phyloP scores from a whole-genome alignment of 1,140 invertebrate genomes.

The Sipha flava region DNA sequence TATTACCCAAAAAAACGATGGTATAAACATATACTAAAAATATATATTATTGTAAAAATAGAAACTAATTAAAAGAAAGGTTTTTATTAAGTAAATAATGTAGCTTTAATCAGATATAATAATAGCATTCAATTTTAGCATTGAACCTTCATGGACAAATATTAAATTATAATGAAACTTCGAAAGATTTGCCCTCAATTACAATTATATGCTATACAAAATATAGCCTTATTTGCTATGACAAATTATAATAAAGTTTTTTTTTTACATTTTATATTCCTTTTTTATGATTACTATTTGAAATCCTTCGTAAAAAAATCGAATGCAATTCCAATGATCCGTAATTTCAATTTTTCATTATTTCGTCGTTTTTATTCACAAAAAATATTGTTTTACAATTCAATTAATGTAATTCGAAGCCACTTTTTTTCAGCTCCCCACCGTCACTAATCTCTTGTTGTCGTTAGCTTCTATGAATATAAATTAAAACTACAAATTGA shows the following conservation, averaged over 20 bases:
- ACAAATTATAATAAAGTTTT: constrained; percentile 26
- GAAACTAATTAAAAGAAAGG: not conserved
- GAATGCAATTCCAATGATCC: constrained; percentile 19
- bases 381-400: constrained; percentile 32
- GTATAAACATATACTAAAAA: too few relatives aligned
- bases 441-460: constrained; percentile 13
- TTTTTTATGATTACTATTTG: constrained; percentile 1
- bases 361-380: constrained; percentile 29
- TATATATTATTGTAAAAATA: too few relatives aligned
- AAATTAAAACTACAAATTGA: constrained; percentile 33
- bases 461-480: constrained; percentile 33
- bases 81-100: not conserved
- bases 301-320: constrained; percentile 4
- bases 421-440: constrained; percentile 8
- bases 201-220: not conserved
- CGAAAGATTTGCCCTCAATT: not conserved
- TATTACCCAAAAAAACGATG: too few relatives aligned
- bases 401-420: constrained; percentile 32
- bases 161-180: not conserved
- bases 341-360: constrained; percentile 33
- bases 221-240: constrained; percentile 5
- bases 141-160: not conserved
- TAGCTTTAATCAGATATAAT: not conserved
- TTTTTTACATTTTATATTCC: not conserved
- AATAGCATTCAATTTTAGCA: not conserved